Evolutionary conservation across 2,888 invertebrate genomes (phyloP).

Genomic region (Hydropsyche betteni): DNA sequence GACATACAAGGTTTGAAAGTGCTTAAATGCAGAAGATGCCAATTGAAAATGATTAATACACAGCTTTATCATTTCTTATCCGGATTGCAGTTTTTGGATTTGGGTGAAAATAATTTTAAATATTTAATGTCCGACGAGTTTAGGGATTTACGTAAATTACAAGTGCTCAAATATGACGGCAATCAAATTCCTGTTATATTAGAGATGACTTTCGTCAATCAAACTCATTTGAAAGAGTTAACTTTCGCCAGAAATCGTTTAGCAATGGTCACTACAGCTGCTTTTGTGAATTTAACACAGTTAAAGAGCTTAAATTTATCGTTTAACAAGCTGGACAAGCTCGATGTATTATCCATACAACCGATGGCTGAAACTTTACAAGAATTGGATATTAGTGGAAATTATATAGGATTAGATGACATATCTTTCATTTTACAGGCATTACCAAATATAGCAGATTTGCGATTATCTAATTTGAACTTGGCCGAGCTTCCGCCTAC

Average conservation of each 20-base stretch:
- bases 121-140: slow-evolving; percentile 79
- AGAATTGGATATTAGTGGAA: slow-evolving; percentile 76
- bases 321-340: slow-evolving; percentile 76
- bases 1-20: slow-evolving; percentile 76
- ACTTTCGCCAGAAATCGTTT: slow-evolving; percentile 77
- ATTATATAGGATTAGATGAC: slow-evolving; percentile 68
- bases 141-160: slow-evolving; percentile 72
- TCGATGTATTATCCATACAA: slow-evolving; percentile 70
- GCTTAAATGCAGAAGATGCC: slow-evolving; percentile 78
- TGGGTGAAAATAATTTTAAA: slow-evolving; percentile 81
- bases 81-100: slow-evolving; percentile 76
- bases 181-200: slow-evolving; percentile 81
- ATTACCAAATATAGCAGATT: slow-evolving; percentile 66
- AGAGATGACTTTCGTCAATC: slow-evolving; percentile 73
- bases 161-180: slow-evolving; percentile 74
- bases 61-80: slow-evolving; percentile 81
- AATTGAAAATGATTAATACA: slow-evolving; percentile 77
- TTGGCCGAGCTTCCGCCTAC: slow-evolving; percentile 67
- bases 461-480: slow-evolving; percentile 70
- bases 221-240: slow-evolving; percentile 65
- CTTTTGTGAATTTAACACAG: slow-evolving; percentile 76
- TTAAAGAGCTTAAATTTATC: slow-evolving; percentile 77
- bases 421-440: slow-evolving; percentile 68
- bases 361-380: slow-evolving; percentile 71
- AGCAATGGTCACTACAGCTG: slow-evolving; percentile 76